These are phyloP conservation scores for Orycteropus afer DNA, from an alignment of 2,113 vertebrate genomes.

Conservation along the genomic window DNA sequence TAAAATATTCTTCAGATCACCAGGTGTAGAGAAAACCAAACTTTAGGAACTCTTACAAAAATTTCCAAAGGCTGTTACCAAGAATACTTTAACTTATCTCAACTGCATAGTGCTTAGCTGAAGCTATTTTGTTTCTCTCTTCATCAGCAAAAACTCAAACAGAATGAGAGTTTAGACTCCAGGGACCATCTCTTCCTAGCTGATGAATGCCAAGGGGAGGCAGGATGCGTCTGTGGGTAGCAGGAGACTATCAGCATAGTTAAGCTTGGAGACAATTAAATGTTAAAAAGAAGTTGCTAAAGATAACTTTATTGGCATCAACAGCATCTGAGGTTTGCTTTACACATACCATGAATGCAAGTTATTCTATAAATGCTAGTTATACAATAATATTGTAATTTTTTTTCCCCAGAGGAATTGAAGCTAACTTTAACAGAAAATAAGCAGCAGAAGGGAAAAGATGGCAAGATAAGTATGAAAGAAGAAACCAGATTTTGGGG, in stretches of 20 bases:
- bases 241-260: not conserved
- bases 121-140: constrained; percentile 51
- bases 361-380: constrained; percentile 37
- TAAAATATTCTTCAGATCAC: constrained; percentile 54
- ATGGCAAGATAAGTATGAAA: not conserved
- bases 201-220: not conserved
- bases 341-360: not conserved
- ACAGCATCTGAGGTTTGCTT: constrained; percentile 39
- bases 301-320: constrained; percentile 1
- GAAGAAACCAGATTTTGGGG: not conserved
- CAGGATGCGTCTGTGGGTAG: not conserved
- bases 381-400: not conserved
- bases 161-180: constrained; percentile 44
- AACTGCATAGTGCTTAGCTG: constrained; percentile 32
- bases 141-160: constrained; percentile 52
- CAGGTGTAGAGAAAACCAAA: constrained; percentile 55
- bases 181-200: constrained; percentile 36
- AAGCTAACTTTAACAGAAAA: constrained; percentile 19
- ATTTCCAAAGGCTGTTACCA: constrained; percentile 33
- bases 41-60: constrained; percentile 8
- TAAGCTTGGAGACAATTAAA: constrained; percentile 45
- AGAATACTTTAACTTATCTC: constrained; percentile 58
- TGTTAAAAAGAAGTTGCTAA: not conserved
- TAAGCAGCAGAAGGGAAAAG: constrained; percentile 1
- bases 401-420: not conserved